phyloP scores from a whole-genome alignment of 2,113 vertebrate genomes.

The Camarhynchus parvulus region DNA sequence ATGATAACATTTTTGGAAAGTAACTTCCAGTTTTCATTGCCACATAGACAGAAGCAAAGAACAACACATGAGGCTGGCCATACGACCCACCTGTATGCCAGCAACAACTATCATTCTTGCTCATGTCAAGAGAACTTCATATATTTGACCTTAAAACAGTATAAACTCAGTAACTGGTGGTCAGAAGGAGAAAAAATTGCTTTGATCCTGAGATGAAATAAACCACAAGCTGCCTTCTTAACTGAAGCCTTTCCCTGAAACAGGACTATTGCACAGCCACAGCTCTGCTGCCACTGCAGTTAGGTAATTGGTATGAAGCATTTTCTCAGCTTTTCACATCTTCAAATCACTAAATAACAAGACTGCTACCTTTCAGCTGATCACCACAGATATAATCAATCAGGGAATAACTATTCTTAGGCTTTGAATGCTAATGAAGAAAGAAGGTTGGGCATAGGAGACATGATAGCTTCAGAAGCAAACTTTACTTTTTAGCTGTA shows the following conservation, averaged over 20 bases:
- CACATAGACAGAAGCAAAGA: neutral
- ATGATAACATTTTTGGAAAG: neutral
- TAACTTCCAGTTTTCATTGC: neutral
- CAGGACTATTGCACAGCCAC: neutral
- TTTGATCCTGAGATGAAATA: neutral
- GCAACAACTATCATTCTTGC: neutral
- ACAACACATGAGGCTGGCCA: neutral
- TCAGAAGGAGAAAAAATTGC: neutral
- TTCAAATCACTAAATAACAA: neutral
- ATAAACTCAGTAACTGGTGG: neutral
- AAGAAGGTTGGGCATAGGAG: neutral
- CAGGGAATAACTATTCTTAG: neutral
- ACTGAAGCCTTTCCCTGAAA: neutral
- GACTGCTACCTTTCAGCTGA: neutral
- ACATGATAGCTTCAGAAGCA: neutral
- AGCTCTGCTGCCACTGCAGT: neutral
- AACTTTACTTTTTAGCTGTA: neutral
- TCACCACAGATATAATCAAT: neutral
- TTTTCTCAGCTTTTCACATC: neutral
- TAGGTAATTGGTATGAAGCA: neutral
- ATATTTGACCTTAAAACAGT: conserved; percentile 17
- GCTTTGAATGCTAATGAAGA: conserved; percentile 25
- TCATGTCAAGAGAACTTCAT: neutral
- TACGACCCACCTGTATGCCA: accelerated
- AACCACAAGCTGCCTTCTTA: neutral